These are phyloP conservation scores for Microctonus hyperodae DNA, from an alignment of 2,888 invertebrate genomes.

Conservation along the genomic window DNA sequence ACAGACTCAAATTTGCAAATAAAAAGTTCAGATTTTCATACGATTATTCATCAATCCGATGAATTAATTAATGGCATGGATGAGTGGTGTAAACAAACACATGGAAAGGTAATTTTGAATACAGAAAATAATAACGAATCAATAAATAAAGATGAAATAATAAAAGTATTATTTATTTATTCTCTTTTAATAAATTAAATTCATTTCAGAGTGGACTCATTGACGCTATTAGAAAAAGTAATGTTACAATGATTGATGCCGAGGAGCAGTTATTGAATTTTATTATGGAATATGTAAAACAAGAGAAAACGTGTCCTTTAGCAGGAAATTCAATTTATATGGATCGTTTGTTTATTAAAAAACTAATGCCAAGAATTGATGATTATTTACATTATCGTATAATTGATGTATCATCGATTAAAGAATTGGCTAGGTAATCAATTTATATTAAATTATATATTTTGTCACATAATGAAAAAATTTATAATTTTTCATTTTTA, in stretches of 20 bases:
- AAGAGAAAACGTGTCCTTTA: conserved; percentile 72
- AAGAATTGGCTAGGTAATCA: conserved; percentile 72
- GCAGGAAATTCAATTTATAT: conserved; percentile 90
- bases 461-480: not conserved
- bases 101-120: conserved; percentile 78
- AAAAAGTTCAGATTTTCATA: conserved; percentile 76
- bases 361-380: conserved; percentile 82
- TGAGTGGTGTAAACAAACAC: conserved; percentile 84
- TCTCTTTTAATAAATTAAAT: conserved; percentile 35
- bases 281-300: conserved; percentile 66
- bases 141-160: not conserved
- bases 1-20: conserved; percentile 83
- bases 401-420: conserved; percentile 90
- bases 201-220: conserved; percentile 80
- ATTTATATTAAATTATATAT: not conserved
- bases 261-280: conserved; percentile 78
- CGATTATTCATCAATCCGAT: conserved; percentile 82
- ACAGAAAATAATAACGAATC: too few relatives aligned
- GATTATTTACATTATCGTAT: conserved; percentile 89
- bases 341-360: conserved; percentile 82
- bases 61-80: conserved; percentile 78
- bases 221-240: conserved; percentile 75
- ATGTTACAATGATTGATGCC: conserved; percentile 71
- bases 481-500: conserved; percentile 7
- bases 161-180: conserved; percentile 39